phyloP scores from a whole-genome alignment of 2,113 vertebrate species.

The Hemiprocne comata region DNA sequence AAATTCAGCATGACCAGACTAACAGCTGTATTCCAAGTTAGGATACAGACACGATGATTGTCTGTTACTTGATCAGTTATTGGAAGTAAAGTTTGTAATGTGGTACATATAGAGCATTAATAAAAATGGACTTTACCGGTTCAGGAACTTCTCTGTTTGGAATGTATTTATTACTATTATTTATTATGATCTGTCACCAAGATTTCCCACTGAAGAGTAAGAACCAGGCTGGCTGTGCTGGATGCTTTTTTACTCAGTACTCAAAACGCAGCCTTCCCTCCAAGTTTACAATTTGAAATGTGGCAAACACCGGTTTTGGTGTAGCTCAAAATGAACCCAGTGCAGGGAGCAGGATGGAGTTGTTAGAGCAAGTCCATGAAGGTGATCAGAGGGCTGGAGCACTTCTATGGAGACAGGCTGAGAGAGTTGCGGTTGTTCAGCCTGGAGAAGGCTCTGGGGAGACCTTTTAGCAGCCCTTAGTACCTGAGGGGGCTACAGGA shows the following conservation, averaged over 20 bases:
- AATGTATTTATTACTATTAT: fast-evolving
- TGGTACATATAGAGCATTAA: not conserved
- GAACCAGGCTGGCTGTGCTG: fast-evolving
- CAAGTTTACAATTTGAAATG: fast-evolving
- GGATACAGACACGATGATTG: not conserved
- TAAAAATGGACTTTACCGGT: fast-evolving
- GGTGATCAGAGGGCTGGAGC: no score
- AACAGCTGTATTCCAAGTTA: not conserved
- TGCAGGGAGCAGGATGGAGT: not conserved
- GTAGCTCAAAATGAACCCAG: fast-evolving
- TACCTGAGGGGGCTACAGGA: no score
- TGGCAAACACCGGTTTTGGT: fast-evolving
- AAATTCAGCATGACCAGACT: not conserved
- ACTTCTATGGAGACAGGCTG: no score
- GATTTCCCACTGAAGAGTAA: fast-evolving
- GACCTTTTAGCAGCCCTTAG: no score
- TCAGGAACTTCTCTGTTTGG: not conserved
- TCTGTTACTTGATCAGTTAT: not conserved
- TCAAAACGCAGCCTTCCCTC: fast-evolving
- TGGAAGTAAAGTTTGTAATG: fast-evolving
- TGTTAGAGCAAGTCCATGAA: no score
- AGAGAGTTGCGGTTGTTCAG: no score
- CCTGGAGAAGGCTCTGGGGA: no score
- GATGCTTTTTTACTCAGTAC: no score
- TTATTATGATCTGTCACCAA: fast-evolving